Conservation (phyloP, 2,113 vertebrate species). For the Ellobius talpinus region DNA sequence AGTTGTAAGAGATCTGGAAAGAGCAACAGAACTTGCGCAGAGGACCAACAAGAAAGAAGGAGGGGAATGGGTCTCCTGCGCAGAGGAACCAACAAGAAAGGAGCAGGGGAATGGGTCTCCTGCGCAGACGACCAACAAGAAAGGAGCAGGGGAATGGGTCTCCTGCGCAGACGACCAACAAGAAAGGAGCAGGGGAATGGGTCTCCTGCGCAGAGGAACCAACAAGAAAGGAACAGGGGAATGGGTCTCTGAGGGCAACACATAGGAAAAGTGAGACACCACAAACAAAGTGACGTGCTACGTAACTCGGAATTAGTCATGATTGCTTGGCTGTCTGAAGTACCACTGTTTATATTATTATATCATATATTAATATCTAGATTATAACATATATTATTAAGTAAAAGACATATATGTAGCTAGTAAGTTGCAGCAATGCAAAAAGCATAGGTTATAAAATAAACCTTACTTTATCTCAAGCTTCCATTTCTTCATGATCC, state of each 20-base stretch:
- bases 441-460: background rate
- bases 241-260: background rate
- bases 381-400: background rate
- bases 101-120: background rate
- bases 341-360: background rate
- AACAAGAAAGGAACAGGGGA: background rate
- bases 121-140: background rate
- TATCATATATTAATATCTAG: too few species aligned
- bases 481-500: background rate
- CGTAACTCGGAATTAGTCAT: background rate
- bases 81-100: background rate
- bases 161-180: background rate
- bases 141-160: background rate
- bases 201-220: background rate
- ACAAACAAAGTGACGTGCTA: background rate
- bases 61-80: background rate
- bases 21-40: background rate
- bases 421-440: background rate
- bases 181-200: background rate
- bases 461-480: background rate
- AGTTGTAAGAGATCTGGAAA: background rate
- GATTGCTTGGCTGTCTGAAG: background rate
- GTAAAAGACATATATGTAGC: background rate
- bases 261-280: background rate
- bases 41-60: background rate